Percentiles rank a stretch among this genome's conserved stretches.
Evolutionary conservation across 1,140 invertebrate genomes (phyloP).

Genomic region (Phymorhynchus buccinoides): DNA sequence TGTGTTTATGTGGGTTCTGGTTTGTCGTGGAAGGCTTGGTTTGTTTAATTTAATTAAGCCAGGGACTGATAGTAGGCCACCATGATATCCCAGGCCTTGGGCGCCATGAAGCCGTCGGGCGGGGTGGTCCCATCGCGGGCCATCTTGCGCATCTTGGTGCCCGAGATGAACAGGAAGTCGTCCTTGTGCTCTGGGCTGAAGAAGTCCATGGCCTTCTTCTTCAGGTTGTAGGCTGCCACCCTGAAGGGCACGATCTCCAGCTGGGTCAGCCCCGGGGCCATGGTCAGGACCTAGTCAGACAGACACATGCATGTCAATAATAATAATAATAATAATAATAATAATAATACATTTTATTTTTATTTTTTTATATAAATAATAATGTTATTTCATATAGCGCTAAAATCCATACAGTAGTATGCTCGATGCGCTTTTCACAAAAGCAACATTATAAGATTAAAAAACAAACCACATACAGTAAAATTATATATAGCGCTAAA

Average conservation of each 20-base stretch:
- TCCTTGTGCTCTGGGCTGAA: conserved; percentile 86
- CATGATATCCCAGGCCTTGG: conserved; percentile 93
- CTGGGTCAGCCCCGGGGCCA: conserved; percentile 91
- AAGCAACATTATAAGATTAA: too few species aligned
- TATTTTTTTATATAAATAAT: too few species aligned
- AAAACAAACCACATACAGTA: background rate
- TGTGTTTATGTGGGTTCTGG: background rate
- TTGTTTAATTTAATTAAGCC: background rate
- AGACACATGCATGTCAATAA: too few species aligned
- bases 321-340: too few species aligned
- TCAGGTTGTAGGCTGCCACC: conserved; percentile 96
- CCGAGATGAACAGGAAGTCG: conserved; percentile 98
- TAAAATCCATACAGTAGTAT: too few species aligned
- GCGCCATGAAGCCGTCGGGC: conserved; percentile 97
- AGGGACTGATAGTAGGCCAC: conserved; percentile 84
- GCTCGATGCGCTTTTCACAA: too few species aligned
- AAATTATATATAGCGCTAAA: background rate
- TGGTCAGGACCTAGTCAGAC: conserved; percentile 81
- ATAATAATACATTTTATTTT: too few species aligned
- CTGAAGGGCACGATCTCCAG: conserved; percentile 98
- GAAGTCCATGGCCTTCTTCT: conserved; percentile 89
- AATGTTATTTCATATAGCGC: too few species aligned
- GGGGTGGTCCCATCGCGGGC: conserved; percentile 88
- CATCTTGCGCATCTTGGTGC: conserved; percentile 94
- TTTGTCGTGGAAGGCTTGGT: too few species aligned